Base-by-base conservation (phyloP, 2,113 vertebrate genomes). In the Hipposideros armiger region DNA sequence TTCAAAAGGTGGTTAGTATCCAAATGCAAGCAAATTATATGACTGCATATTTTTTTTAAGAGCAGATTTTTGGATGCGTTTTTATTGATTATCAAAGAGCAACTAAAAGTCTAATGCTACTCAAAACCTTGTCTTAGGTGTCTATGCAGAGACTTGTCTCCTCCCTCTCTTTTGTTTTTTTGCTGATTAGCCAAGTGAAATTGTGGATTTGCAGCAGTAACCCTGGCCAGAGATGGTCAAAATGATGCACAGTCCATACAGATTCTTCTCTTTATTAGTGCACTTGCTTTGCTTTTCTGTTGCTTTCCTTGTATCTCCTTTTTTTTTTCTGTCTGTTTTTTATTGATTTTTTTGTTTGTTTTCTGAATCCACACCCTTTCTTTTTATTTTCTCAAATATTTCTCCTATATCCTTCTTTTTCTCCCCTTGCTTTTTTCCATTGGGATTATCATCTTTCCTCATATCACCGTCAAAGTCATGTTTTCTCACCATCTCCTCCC, bases 31-130 rank as follows among this genome's bases (percentile, higher is more conserved):
- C 14, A 87, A 67, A 78, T 90, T 74, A 50, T 56, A 54, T 45
- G n/a, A 56, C n/a, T 80, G n/a, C 17, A 54, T 87, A 83, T 50
- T 85, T 96, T 92, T 54, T 54, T 54, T 54, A 15, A 17, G 15
- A 58, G 42, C 15, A 66, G 4, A 20, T 58, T 47, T 52, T 91
- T 72, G 88, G 42, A 64, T 80, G 32, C 6, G 16, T 72, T 80
- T 78, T 54, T 36, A 89, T 40, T 84, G 22, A n/a, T 88, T 92
- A 42, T 30, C 17, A 92, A 87, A 82, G 36, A 22, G 45, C 0
- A 81, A 26, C 22, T 54, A 22, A 62, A 81, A 85, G 40, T 40
- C 4, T 28, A 73, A 1, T 32, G 10, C 54, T 36, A 6, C 20
- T 87, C 15, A 67, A 45, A 13, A 69, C 9, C 11, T 62, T 78